Evolutionary conservation across 2,888 invertebrate species (phyloP), one percentile per base, ranked within the genome.

Genomic region (Hydroisotoma schaefferi): DNA sequence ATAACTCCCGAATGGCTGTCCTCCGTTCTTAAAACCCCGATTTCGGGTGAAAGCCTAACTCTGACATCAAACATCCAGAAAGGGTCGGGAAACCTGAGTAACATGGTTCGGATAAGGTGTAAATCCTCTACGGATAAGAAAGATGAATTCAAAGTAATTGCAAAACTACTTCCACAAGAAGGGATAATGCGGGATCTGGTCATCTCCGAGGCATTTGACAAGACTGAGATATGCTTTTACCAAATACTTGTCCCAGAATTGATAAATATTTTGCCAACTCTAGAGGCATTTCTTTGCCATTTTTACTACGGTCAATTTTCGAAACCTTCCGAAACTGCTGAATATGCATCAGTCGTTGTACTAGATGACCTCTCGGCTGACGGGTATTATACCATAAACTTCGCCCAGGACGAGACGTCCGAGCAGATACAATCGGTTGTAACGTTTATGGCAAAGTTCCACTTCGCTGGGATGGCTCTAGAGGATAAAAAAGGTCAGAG

Each of bases 161-260:
- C n/a, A n/a, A n/a, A n/a, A n/a, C n/a, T n/a, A n/a, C n/a, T n/a
- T n/a, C n/a, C n/a, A n/a, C n/a, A n/a, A n/a, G n/a, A n/a, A n/a
- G n/a, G 25, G 5, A 8, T 12, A 5, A 47, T 47, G 26, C 29
- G 59, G 1, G 23, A 43, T 15, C n/a, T 67, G 2, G 26, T 62
- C 1, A 22, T 64, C 22, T 12, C 29, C 18, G 55, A 64, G 20
- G 37, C 33, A n/a, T 57, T 64, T 25, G 67, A 67, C 53, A 38
- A 63, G 15, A 55, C 55, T 2, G 71, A 71, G 61, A 59, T 69
- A n/a, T 20, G 49, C 2, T 66, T 65, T 43, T 71, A 69, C 58
- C 0, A 55, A 10, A 43, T 15, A 4, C n/a, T 67, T 2, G 3
- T 44, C 1, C 71, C 66, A 1, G 46, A 55, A n/a, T 28, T 70